Evolutionary conservation across 1,140 invertebrate genomes (phyloP), one percentile per base, ranked within the genome.

Genomic region (Meloidogyne chitwoodi): DNA sequence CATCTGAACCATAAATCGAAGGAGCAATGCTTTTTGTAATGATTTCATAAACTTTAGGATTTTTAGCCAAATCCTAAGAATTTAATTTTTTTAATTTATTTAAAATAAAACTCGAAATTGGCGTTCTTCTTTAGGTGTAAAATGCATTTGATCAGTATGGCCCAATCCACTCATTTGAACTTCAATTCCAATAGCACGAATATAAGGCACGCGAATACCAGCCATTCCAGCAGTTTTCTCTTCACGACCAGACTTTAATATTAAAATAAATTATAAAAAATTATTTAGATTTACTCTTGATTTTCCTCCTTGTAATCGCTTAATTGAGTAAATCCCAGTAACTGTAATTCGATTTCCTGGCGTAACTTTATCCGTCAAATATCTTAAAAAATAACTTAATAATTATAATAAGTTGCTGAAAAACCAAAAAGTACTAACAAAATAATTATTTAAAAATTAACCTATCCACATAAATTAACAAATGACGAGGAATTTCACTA

Each of bases 401-500:
- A n/a, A n/a, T n/a, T n/a, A n/a, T n/a, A n/a, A n/a, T n/a, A n/a
- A n/a, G n/a, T n/a, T n/a, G n/a, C n/a, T n/a, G n/a, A n/a, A n/a
- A 48, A 69, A 68, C 14, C 41, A 19, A 24, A 27, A 38, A 38
- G 16, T 26, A 22, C 31, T 14, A 26, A 24, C 27, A 68, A 5
- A 68, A 62, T 66, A 38, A 22, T 29, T 19, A 61, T 31, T 27
- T 29, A 0, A 62, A 41, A 27, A 66, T 76, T 81, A 87, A 91
- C 83, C 95, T 91, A 87, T 99, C 96, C 85, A 93, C 94, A 88
- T 95, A 99, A 0, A 99, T 89, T 79, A 94, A 93, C 73, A 99
- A 89, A 89, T 99, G 97, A 10, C 97, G 90, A 0, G 97, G 96
- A 91, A 99, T 94, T 90, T 99, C 97, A 72, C 97, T 96, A 86